Percentiles rank a stretch among this genome's conserved stretches.
These are phyloP conservation scores for Petrophora chlorosata DNA, from an alignment of 2,888 invertebrate genomes.

Conservation along the genomic window DNA sequence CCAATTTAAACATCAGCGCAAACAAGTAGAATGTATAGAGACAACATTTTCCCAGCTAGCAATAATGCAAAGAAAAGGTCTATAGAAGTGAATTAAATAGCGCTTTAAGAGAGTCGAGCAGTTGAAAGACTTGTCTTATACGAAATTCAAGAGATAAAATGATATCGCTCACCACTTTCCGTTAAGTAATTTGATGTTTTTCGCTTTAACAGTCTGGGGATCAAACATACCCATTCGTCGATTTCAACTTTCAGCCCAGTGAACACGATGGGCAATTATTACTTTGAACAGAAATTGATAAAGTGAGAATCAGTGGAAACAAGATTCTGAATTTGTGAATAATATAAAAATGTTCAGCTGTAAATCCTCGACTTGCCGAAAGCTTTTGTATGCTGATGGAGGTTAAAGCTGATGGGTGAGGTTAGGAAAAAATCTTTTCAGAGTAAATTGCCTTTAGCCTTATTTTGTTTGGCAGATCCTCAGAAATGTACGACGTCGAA, in stretches of 20 bases:
- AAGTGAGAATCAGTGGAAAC: slow-evolving; percentile 9
- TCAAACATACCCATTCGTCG: slow-evolving; percentile 23
- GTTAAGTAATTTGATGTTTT: slow-evolving; percentile 8
- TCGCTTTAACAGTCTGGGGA: background rate
- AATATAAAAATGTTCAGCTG: slow-evolving; percentile 26
- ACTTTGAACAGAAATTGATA: slow-evolving; percentile 19
- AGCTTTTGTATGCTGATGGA: slow-evolving; percentile 25
- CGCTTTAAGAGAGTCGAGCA: background rate
- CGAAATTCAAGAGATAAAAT: slow-evolving; percentile 2
- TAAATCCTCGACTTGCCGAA: slow-evolving; percentile 20
- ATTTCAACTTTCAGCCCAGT: slow-evolving; percentile 14
- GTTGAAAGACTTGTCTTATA: background rate
- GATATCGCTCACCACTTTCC: background rate
- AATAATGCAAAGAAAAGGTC: too few species aligned
- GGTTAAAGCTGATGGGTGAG: slow-evolving; percentile 12
- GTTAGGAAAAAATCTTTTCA: slow-evolving; percentile 11
- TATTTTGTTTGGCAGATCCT: slow-evolving; percentile 7
- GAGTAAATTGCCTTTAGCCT: slow-evolving; percentile 13
- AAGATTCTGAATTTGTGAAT: slow-evolving; percentile 25
- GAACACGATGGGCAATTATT: slow-evolving; percentile 26
- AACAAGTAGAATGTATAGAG: too few species aligned
- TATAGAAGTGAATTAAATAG: background rate
- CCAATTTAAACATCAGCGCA: slow-evolving; percentile 11
- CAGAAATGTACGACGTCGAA: slow-evolving; percentile 3
- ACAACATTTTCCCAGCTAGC: slow-evolving; percentile 5